Conservation (phyloP, 2,797 vertebrate genomes). For the Sparidentex hasta region DNA sequence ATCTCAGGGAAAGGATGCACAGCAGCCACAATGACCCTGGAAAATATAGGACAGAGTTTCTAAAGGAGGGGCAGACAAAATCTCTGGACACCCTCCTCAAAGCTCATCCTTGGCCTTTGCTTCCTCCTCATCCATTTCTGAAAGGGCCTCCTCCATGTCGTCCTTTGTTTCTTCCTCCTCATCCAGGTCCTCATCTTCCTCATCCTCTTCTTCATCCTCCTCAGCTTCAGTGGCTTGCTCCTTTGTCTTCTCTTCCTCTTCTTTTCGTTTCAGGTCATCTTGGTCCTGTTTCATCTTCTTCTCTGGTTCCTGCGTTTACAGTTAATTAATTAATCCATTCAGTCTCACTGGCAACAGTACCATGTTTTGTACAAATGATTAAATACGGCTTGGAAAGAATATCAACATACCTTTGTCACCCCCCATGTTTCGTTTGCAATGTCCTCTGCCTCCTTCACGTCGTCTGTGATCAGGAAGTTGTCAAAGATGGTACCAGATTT, state of each 20-base stretch:
- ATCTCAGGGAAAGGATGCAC: slow-evolving; percentile 83
- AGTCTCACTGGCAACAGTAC: neutral
- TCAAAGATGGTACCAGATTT: slow-evolving; percentile 92
- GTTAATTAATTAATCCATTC: neutral
- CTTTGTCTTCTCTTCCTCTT: slow-evolving; percentile 85
- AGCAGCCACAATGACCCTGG: slow-evolving; percentile 83
- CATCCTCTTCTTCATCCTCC: slow-evolving; percentile 23
- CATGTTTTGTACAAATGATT: neutral
- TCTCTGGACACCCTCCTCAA: slow-evolving; percentile 67
- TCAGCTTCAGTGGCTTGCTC: slow-evolving; percentile 73
- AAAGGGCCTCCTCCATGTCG: slow-evolving; percentile 61
- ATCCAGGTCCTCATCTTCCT: neutral
- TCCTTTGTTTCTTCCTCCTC: slow-evolving; percentile 66
- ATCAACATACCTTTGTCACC: slow-evolving; percentile 83
- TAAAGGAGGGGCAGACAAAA: slow-evolving; percentile 42
- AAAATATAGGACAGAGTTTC: slow-evolving; percentile 72
- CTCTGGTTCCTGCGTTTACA: slow-evolving; percentile 81
- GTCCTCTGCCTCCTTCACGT: slow-evolving; percentile 88
- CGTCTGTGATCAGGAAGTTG: slow-evolving; percentile 88
- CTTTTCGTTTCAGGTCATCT: slow-evolving; percentile 84
- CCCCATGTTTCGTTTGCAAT: slow-evolving; percentile 88
- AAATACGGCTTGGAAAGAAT: neutral
- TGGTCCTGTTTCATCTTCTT: slow-evolving; percentile 87
- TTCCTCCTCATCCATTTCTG: slow-evolving; percentile 73
- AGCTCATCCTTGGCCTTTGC: slow-evolving; percentile 83